Conservation (phyloP, 2,797 vertebrate genomes). For the Eospalax fontanierii region DNA sequence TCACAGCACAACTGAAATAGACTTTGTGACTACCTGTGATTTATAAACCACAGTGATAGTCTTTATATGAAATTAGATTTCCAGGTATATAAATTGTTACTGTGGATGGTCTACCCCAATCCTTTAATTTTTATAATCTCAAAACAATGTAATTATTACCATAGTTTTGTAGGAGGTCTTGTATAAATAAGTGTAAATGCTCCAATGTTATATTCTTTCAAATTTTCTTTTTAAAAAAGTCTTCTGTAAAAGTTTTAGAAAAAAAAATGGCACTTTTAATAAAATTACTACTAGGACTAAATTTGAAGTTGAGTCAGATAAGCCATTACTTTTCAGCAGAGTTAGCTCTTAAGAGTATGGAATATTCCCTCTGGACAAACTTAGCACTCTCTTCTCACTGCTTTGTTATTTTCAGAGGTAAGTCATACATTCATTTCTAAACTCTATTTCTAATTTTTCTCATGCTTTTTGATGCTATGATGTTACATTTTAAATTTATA, state of each 20-base stretch:
- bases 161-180: background rate
- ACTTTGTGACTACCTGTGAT: background rate
- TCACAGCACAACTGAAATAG: background rate
- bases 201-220: background rate
- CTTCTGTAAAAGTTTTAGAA: background rate
- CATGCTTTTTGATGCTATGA: background rate
- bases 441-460: background rate
- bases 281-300: background rate
- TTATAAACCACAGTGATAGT: background rate
- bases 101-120: background rate
- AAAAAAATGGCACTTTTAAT: background rate
- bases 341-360: background rate
- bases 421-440: background rate
- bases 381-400: background rate
- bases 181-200: background rate
- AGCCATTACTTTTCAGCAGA: background rate
- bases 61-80: background rate
- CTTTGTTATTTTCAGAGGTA: background rate
- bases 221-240: background rate
- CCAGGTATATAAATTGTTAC: background rate
- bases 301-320: background rate
- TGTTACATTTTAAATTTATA: background rate
- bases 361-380: background rate
- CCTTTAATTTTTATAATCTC: background rate
- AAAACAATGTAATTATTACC: background rate